Evolutionary conservation across 2,888 invertebrate genomes (phyloP).

Genomic region (Opisthograptis luteolata): DNA sequence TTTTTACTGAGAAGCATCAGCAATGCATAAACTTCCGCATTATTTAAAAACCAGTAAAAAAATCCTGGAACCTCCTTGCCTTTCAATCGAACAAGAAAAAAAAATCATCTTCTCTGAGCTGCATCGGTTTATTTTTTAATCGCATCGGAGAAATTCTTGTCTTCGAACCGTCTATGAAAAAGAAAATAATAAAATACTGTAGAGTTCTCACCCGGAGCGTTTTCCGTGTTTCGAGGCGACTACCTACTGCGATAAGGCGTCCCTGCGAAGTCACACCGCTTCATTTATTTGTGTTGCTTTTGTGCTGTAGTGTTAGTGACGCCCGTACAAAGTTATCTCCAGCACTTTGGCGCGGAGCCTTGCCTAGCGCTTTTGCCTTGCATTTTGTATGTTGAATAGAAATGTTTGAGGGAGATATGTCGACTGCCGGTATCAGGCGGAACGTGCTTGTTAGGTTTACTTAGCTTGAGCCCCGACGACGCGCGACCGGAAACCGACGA

Average conservation of each 20-base stretch:
- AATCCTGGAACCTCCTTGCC: conserved; percentile 1
- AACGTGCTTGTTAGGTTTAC: conserved; percentile 18
- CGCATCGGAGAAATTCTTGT: conserved; percentile 46
- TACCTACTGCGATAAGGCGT: conserved; percentile 36
- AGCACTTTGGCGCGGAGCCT: conserved; percentile 45
- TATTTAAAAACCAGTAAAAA: background rate
- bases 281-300: conserved; percentile 55
- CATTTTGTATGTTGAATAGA: conserved; percentile 46
- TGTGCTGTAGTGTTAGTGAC: conserved; percentile 49
- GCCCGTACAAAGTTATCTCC: conserved; percentile 57
- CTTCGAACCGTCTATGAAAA: conserved; percentile 52
- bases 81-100: background rate
- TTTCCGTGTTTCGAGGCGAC: conserved; percentile 43
- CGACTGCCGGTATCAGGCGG: conserved; percentile 14
- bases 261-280: conserved; percentile 49
- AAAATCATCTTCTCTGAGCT: background rate
- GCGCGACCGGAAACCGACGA: too few relatives aligned
- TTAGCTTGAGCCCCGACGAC: too few relatives aligned
- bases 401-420: conserved; percentile 37
- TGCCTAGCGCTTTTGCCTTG: conserved; percentile 40
- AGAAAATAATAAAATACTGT: conserved; percentile 51
- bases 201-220: conserved; percentile 32
- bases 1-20: too few relatives aligned
- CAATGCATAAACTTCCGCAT: too few relatives aligned
- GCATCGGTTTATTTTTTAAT: conserved; percentile 35